Evolutionary conservation across 2,888 invertebrate species (phyloP), one percentile per base, ranked within the genome.

Genomic region (Diloba caeruleocephala): DNA sequence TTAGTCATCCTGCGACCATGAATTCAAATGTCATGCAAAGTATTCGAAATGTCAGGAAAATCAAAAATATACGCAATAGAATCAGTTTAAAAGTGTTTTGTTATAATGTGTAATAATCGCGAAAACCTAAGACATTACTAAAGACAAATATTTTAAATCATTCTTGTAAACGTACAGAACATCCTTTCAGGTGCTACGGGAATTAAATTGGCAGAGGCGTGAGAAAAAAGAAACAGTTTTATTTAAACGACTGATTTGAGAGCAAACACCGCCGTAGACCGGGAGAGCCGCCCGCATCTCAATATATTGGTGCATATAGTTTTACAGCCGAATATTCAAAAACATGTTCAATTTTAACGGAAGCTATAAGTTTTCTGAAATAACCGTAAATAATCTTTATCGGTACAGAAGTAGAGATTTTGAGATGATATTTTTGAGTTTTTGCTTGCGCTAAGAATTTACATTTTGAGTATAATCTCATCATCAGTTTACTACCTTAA

Each of bases 171-270:
- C 79, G 77, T 82, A 76, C 79, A 79, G 80, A 82, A 79, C 75
- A 84, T 84, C 78, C 84, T 85, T 84, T 79, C 79, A 76, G 76
- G 74, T 80, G 80, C 79, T 69, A 68, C 72, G 81, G 78, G 82
- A 86, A 88, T 89, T 83, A 84, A 85, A 89, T 87, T 88, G 81
- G 74, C 79, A 74, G 78, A 79, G 66, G 72, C 63, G 74, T 75
- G 61, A 79, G 87, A 85, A 87, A 89, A 88, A 86, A 79, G 83
- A 88, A 87, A 87, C 87, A 84, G 79, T 84, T 88, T 84, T 89
- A 85, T 89, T 89, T 89, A 89, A 90, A 87, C 88, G 82, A 83
- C 88, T 90, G 90, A 90, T 90, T 90, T 87, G 86, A 87, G 89
- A 87, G 89, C 90, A 89, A 90, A 90, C 84, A 88, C 81, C 78